These are phyloP conservation scores for Lampris megalopsis DNA, from an alignment of 2,113 vertebrate genomes.

Conservation along the genomic window DNA sequence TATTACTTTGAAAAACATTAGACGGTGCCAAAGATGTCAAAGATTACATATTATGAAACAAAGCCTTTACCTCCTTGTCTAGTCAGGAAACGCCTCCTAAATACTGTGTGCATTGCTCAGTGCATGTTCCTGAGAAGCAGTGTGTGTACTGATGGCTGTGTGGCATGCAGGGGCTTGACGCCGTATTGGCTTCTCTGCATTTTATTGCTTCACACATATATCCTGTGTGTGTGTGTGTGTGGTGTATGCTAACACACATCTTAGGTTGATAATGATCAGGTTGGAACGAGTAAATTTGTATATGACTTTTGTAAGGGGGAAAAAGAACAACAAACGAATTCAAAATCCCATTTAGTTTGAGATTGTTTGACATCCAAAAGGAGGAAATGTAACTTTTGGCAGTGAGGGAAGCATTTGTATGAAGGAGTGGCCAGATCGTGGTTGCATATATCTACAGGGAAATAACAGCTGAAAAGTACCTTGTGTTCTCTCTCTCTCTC, in stretches of 20 bases:
- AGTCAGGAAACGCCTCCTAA: constrained; percentile 19
- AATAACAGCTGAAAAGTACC: constrained; percentile 13
- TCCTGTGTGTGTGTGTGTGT: constrained; percentile 5
- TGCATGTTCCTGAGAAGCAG: not conserved
- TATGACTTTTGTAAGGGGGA: not conserved
- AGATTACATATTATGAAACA: constrained; percentile 18
- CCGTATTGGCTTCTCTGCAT: constrained; percentile 24
- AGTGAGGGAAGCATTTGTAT: constrained; percentile 5
- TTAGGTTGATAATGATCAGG: constrained; percentile 1
- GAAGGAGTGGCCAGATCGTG: constrained; percentile 5
- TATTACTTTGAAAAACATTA: constrained; percentile 9
- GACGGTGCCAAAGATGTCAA: not conserved
- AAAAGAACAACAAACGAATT: constrained; percentile 5
- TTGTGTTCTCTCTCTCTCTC: not conserved
- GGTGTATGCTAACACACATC: not conserved
- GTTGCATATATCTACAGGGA: constrained; percentile 18
- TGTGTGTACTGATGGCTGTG: not conserved
- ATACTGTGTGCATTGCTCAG: not conserved
- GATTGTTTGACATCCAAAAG: constrained; percentile 19
- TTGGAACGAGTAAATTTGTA: constrained; percentile 6
- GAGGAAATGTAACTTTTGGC: constrained; percentile 12
- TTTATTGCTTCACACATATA: constrained; percentile 1
- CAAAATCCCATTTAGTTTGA: not conserved
- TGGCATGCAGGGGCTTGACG: constrained; percentile 51
- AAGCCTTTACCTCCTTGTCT: constrained; percentile 14